Conservation (phyloP, 2,888 invertebrate species). For the Ormyrus pomaceus region DNA sequence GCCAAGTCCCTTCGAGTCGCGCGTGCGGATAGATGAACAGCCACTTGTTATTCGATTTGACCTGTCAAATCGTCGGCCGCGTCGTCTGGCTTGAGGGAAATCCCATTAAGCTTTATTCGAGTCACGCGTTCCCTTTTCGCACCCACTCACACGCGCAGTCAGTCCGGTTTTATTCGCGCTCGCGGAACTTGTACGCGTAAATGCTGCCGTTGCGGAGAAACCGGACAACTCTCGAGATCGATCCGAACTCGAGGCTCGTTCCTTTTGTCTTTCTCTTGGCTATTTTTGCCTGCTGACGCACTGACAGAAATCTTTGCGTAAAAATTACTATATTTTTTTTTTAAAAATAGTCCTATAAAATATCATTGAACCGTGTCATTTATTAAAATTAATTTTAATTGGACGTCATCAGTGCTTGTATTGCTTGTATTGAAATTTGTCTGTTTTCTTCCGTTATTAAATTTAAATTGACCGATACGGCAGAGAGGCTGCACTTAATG, state of each 20-base stretch:
- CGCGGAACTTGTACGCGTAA: constrained; percentile 28
- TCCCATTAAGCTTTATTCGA: constrained; percentile 49
- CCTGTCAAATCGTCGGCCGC: constrained; percentile 46
- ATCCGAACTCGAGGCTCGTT: constrained; percentile 32
- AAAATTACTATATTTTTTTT: too few species aligned
- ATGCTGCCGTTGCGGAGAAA: not conserved
- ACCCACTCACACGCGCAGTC: not conserved
- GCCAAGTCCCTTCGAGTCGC: not conserved
- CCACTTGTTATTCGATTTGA: constrained; percentile 55
- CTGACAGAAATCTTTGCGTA: too few species aligned
- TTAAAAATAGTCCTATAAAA: too few species aligned
- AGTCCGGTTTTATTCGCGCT: constrained; percentile 6
- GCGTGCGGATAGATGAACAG: not conserved
- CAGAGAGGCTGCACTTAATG: too few species aligned
- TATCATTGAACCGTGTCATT: too few species aligned
- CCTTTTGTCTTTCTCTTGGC: not conserved
- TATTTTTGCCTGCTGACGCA: too few species aligned
- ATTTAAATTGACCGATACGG: too few species aligned
- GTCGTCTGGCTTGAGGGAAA: constrained; percentile 6
- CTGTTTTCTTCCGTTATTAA: too few species aligned
- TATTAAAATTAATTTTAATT: too few species aligned
- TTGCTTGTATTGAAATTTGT: too few species aligned
- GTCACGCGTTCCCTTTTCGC: constrained; percentile 46
- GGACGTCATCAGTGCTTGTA: too few species aligned
- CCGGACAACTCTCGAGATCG: not conserved